phyloP scores from a whole-genome alignment of 2,797 vertebrate species.

The Premnoplex brunnescens region DNA sequence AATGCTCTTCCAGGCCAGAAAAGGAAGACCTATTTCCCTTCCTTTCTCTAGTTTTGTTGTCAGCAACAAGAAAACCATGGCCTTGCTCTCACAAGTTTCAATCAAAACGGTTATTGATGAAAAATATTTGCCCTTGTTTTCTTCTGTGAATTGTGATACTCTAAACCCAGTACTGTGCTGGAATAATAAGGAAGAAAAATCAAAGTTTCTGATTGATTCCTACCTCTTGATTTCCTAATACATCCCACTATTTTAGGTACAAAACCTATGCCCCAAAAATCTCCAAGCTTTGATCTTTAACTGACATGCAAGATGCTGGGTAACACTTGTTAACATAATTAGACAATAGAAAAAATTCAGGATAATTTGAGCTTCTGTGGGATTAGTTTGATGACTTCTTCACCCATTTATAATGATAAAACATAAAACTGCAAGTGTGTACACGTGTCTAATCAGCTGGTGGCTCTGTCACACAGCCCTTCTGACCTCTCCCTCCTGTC shows the following conservation, averaged over 20 bases:
- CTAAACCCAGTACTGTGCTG: neutral
- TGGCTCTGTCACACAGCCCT: neutral
- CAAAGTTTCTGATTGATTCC: neutral
- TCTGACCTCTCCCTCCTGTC: neutral
- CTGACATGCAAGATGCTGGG: neutral
- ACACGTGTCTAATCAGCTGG: neutral
- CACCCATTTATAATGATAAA: neutral
- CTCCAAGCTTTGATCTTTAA: neutral
- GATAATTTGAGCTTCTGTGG: neutral
- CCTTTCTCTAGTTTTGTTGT: neutral
- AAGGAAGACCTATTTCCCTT: constrained; percentile 11
- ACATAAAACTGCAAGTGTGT: neutral
- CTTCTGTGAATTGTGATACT: neutral
- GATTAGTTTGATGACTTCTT: neutral
- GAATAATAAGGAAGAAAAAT: neutral
- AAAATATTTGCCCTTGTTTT: neutral
- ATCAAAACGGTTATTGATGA: neutral
- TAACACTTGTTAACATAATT: neutral
- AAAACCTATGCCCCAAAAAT: neutral
- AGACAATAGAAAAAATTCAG: neutral
- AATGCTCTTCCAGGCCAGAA: neutral
- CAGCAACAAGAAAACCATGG: neutral
- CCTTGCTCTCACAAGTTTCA: neutral
- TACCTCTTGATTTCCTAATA: neutral
- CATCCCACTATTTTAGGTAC: neutral